phyloP scores from a whole-genome alignment of 2,888 invertebrate species.

The Leucophenga maculata region DNA sequence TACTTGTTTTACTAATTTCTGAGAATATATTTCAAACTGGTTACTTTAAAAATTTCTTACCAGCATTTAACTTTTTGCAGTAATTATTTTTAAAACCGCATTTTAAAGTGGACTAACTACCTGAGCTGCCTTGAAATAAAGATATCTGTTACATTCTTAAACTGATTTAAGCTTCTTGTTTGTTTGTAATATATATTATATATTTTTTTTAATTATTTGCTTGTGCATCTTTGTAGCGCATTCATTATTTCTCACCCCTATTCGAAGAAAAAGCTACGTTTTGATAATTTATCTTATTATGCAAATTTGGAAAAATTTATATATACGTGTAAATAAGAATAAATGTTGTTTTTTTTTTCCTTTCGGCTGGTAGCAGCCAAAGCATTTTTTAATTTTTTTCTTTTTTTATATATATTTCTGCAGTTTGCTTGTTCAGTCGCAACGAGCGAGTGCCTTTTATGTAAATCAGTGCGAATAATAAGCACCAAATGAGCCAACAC shows the following conservation, averaged over 20 bases:
- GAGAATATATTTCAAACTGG: too few species aligned
- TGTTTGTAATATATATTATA: too few species aligned
- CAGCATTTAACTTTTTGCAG: too few species aligned
- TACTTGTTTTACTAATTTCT: too few species aligned
- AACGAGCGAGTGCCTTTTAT: slow-evolving; percentile 51
- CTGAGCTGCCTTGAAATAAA: too few species aligned
- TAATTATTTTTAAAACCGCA: not conserved
- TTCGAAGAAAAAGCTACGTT: not conserved
- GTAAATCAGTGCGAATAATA: slow-evolving; percentile 53
- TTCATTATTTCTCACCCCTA: not conserved
- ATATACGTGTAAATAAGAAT: not conserved
- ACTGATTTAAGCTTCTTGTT: not conserved
- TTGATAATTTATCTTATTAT: slow-evolving; percentile 36
- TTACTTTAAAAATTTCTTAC: too few species aligned
- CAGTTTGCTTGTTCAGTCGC: not conserved
- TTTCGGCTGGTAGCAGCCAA: slow-evolving; percentile 16
- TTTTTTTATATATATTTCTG: too few species aligned
- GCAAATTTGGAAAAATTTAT: slow-evolving; percentile 42
- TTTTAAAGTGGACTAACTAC: not conserved
- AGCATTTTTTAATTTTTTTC: too few species aligned
- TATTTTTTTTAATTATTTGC: not conserved
- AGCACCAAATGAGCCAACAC: slow-evolving; percentile 49
- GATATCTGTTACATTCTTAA: not conserved
- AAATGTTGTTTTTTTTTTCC: not conserved
- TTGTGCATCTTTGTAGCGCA: slow-evolving; percentile 19